Percentiles rank a stretch among this genome's conserved stretches.
Conservation (phyloP, 2,113 vertebrate species). For the Cyphomyrus discorhynchus region DNA sequence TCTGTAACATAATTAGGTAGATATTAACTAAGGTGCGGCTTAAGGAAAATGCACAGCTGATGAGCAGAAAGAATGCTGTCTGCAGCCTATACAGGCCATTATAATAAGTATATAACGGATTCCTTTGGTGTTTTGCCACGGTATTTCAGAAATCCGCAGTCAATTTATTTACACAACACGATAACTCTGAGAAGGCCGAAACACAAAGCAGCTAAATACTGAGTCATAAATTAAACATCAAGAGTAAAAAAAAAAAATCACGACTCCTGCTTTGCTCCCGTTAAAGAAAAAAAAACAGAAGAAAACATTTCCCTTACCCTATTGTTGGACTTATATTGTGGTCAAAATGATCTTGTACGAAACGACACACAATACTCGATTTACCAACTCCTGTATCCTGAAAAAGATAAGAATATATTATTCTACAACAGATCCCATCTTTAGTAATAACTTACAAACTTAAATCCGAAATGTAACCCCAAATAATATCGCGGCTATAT, state of each 20-base stretch:
- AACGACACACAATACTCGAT: conserved; percentile 93
- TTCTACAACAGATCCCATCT: not conserved
- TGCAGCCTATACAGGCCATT: not conserved
- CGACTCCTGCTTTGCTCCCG: not conserved
- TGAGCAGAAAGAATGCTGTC: not conserved
- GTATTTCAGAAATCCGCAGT: not conserved
- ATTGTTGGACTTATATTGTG: conserved; percentile 96
- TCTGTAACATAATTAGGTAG: not conserved
- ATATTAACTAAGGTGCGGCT: not conserved
- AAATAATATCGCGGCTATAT: not conserved
- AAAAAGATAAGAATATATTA: conserved; percentile 34
- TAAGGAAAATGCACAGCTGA: not conserved
- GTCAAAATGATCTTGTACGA: conserved; percentile 95
- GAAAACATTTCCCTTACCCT: conserved; percentile 62
- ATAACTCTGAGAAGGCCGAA: not conserved
- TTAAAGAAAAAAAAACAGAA: not conserved
- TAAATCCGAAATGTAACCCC: not conserved
- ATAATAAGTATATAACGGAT: not conserved
- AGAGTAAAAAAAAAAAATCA: not conserved
- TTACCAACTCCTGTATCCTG: conserved; percentile 97
- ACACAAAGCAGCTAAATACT: not conserved
- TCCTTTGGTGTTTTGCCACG: not conserved
- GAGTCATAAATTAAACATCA: not conserved
- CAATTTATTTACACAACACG: not conserved
- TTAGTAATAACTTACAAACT: conserved; percentile 13